Base-by-base conservation (phyloP, 2,797 vertebrate genomes). In the Gambusia yucatana region DNA sequence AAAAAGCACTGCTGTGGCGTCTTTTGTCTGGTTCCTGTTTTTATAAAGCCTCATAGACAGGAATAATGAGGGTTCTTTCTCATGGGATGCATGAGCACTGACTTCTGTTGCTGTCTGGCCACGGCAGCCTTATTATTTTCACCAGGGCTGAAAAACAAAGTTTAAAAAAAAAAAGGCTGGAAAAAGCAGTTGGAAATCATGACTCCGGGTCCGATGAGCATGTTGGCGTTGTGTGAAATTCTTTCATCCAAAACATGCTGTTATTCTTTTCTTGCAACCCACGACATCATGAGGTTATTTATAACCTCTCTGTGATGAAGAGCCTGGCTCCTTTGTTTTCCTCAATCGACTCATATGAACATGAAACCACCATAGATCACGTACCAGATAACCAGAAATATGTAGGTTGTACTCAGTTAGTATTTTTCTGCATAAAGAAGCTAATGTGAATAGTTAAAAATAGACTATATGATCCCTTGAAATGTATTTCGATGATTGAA, bases 231-330 rank as follows among this genome's bases (percentile, higher is more conserved):
- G 72, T 76, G 76, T 75, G 77, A 74, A 82, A 82, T 65, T 55
- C 73, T 82, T 84, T 84, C 75, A 88, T 85, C 81, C 67, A 78
- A 78, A 72, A 81, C 72, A 81, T n/a, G 14, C 41, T 77, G 57
- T 81, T 82, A 46, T 82, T 86, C 75, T 73, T 61, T 41, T 63
- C 73, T 73, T 47, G 44, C 75, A 74, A 47, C 73, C 74, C 77
- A 78, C 44, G 4, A 47, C 55, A 80, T 77, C 78, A 69, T 65
- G 22, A 71, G 76, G 73, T 65, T 76, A 75, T 89, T 81, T 84
- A 79, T 75, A 80, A 80, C 75, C 67, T 73, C 65, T 72, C 71
- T 46, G 46, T 47, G 46, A 20, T 55, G 30, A 57, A 77, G 79
- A 81, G 52, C 44, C 67, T n/a, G 47, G 14, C 44, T 76, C 55